These are phyloP conservation scores for Zaprionus capensis DNA, from an alignment of 1,140 invertebrate species.

Conservation along the genomic window DNA sequence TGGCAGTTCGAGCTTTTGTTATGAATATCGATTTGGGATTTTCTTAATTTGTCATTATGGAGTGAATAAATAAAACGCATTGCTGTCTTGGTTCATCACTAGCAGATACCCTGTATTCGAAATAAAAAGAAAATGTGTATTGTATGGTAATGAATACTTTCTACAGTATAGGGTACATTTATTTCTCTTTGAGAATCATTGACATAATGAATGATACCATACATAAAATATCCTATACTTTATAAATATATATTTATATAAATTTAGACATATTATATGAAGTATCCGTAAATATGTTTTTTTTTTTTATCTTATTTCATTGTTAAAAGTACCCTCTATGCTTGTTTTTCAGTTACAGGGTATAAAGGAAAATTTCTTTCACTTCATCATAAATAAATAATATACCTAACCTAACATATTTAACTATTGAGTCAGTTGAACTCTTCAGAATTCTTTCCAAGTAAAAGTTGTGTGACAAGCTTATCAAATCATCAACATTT, in stretches of 20 bases:
- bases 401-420: not conserved
- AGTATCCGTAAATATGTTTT: no score
- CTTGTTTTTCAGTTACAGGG: no score
- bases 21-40: constrained; percentile 23
- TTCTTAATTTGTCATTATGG: constrained; percentile 6
- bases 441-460: not conserved
- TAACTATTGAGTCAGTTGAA: not conserved
- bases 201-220: no score
- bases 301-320: no score
- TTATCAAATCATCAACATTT: not conserved
- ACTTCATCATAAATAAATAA: not conserved
- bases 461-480: not conserved
- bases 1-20: constrained; percentile 6
- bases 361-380: not conserved
- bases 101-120: not conserved
- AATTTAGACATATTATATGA: no score
- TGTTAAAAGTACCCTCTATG: no score
- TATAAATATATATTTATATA: no score
- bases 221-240: no score
- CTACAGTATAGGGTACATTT: no score
- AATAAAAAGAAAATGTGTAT: no score
- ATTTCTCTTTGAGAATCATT: no score
- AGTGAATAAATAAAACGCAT: not conserved
- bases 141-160: no score
- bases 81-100: not conserved